phyloP scores from a whole-genome alignment of 2,888 invertebrate genomes.

The Noctua janthina region DNA sequence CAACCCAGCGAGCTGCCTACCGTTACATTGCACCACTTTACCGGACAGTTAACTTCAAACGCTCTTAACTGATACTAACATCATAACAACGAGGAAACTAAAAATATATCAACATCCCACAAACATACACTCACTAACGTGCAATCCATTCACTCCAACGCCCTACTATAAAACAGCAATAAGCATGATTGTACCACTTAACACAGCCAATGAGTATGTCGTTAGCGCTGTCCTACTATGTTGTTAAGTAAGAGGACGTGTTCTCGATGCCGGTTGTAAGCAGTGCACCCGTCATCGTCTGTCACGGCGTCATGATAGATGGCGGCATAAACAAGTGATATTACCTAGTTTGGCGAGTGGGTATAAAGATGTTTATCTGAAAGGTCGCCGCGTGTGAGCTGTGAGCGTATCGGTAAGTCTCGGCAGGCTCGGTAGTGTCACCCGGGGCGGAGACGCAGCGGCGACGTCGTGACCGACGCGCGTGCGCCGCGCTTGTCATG shows the following conservation, averaged over 20 bases:
- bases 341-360: conserved; percentile 78
- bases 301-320: conserved; percentile 81
- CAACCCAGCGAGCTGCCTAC: conserved; percentile 78
- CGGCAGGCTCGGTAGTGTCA: conserved; percentile 75
- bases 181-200: conserved; percentile 70
- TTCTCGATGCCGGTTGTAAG: conserved; percentile 72
- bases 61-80: conserved; percentile 51
- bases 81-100: conserved; percentile 50
- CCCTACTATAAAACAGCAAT: conserved; percentile 67
- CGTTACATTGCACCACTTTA: conserved; percentile 84
- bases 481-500: conserved; percentile 86
- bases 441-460: conserved; percentile 74
- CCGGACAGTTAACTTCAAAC: conserved; percentile 79
- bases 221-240: conserved; percentile 78
- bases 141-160: conserved; percentile 41
- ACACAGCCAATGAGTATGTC: conserved; percentile 76
- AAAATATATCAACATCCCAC: conserved; percentile 39
- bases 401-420: conserved; percentile 48
- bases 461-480: conserved; percentile 84
- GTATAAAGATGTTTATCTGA: conserved; percentile 78
- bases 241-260: conserved; percentile 78
- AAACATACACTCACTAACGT: conserved; percentile 24
- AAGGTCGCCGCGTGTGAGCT: conserved; percentile 67
- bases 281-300: conserved; percentile 77
- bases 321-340: conserved; percentile 79